Evolutionary conservation across 53 echinoderm and acorn worm genomes (phyloP), one percentile per base, ranked within the genome.

Genomic region (Crossaster papposus): DNA sequence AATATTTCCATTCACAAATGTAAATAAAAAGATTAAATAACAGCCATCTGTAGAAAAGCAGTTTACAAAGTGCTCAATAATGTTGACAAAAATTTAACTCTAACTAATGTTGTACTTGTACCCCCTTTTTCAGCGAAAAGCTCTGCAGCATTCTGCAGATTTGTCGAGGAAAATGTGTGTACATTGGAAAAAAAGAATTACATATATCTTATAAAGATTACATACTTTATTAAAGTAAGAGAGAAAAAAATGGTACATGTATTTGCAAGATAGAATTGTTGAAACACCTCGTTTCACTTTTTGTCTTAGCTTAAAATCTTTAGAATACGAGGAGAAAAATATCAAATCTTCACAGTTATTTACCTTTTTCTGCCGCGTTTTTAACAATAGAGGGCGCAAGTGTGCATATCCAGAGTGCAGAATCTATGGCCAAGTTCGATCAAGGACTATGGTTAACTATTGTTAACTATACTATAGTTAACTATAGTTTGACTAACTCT

Each of bases 131-230:
- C 12, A 14, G 4, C 54, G 62, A 38, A 82, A 55, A 65, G 64
- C 38, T 65, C 64, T 23, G 35, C 82, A 82, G 68, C 65, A n/a
- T 24, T 14, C 3, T 38, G 65, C 82, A 28, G 82, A 82, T 64
- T 38, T 65, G 82, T 82, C 82, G 12, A 82, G 37, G n/a, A 68
- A 36, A 79, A 64, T 6, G 26, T 37, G 22, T 70, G n/a, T 82
- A 65, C 82, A 78, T 51, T 51, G 22, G 37, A 64, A 38, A 30
- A 65, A 64, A 38, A 30, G 30, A 55, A 65, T 6, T 1, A 23
- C 17, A 23, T 13, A 14, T 24, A 10, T 65, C 23, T 30, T 64
- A 33, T 2, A 5, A 36, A 17, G 29, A 36, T 50, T 44, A 28
- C 26, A 38, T 24, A 58, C 52, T 4, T 79, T 15, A 2, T 80